Evolutionary conservation across 2,113 vertebrate species (phyloP).

Genomic region (Cephalopterus ornatus): DNA sequence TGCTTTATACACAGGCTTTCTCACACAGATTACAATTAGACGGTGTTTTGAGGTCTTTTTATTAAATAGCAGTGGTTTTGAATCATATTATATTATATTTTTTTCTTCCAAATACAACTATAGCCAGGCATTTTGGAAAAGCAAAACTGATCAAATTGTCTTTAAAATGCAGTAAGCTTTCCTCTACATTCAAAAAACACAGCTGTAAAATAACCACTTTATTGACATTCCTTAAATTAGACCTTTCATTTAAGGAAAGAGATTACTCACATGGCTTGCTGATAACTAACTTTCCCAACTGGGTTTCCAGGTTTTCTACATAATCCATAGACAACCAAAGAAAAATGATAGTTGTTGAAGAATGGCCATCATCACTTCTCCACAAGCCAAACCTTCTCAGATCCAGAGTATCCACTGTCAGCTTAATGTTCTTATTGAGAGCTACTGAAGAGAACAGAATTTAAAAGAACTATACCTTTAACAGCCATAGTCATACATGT

Average conservation of each 20-base stretch:
- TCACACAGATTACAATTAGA: background rate
- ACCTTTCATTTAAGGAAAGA: background rate
- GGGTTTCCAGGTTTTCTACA: constrained; percentile 68
- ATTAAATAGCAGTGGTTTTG: background rate
- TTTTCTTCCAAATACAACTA: background rate
- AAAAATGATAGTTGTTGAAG: constrained; percentile 70
- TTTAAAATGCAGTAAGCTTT: background rate
- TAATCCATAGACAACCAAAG: constrained; percentile 80
- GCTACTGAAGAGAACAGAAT: constrained; percentile 65
- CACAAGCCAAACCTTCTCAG: constrained; percentile 77
- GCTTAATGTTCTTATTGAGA: constrained; percentile 53
- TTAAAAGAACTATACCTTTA: background rate
- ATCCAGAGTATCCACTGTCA: constrained; percentile 71
- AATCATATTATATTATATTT: background rate
- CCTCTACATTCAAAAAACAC: background rate
- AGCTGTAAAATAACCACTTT: background rate
- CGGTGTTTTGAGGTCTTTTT: background rate
- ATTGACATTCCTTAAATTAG: background rate
- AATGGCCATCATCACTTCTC: constrained; percentile 43
- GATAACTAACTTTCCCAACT: constrained; percentile 52
- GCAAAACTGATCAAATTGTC: background rate
- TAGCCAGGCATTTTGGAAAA: background rate
- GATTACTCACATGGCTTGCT: constrained; percentile 72
- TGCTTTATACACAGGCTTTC: background rate
- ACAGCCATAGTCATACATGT: background rate